Evolutionary conservation across 1,140 invertebrate genomes (phyloP).

Genomic region (Nasonia giraulti): DNA sequence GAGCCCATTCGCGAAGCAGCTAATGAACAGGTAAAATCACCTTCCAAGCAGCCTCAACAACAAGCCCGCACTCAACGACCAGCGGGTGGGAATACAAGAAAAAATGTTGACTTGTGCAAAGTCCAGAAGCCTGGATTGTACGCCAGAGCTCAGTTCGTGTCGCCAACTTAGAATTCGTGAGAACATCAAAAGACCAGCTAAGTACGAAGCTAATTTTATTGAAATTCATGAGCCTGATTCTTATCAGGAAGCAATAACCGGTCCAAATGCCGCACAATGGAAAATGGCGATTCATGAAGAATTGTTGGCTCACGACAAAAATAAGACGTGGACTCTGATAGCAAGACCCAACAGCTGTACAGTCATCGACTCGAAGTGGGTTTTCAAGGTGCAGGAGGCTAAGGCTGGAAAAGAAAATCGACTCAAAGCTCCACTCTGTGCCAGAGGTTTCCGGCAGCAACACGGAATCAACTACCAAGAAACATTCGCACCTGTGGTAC

Average conservation of each 20-base stretch:
- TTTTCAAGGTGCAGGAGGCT: background rate
- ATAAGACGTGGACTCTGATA: conserved; percentile 2
- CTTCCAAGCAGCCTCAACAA: too few species aligned
- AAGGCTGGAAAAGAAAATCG: background rate
- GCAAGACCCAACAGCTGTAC: conserved; percentile 1
- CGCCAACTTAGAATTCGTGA: too few species aligned
- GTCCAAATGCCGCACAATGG: background rate
- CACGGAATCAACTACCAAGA: background rate
- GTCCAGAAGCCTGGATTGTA: too few species aligned
- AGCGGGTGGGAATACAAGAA: too few species aligned
- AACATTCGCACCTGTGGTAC: background rate
- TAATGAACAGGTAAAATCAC: too few species aligned
- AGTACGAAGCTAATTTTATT: too few species aligned
- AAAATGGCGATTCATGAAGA: background rate
- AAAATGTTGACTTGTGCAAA: too few species aligned
- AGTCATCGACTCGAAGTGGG: conserved; percentile 16
- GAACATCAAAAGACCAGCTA: too few species aligned
- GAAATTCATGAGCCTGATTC: background rate
- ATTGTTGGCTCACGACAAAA: background rate
- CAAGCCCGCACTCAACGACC: too few species aligned
- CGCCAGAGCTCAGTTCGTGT: too few species aligned
- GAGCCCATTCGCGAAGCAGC: too few species aligned
- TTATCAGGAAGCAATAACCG: background rate
- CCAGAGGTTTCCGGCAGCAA: background rate
- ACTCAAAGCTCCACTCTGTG: background rate